These are phyloP conservation scores for Porites rus DNA, from an alignment of 92 coral and sea anemone species.

Conservation along the genomic window DNA sequence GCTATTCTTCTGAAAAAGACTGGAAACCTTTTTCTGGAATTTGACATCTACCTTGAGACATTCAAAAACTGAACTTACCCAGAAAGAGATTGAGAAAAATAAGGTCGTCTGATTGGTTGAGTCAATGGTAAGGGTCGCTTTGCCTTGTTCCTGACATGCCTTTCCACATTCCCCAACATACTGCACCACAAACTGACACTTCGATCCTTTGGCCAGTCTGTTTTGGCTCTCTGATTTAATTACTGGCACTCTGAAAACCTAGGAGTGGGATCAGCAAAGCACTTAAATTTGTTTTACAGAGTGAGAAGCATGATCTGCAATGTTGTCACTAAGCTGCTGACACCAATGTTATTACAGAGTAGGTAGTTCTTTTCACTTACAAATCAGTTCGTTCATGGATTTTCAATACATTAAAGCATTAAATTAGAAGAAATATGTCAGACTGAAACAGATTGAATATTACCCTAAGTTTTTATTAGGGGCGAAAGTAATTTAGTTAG, in stretches of 20 bases:
- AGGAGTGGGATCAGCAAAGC: neutral
- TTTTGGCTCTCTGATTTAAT: slow-evolving; percentile 14
- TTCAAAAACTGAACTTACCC: slow-evolving; percentile 1
- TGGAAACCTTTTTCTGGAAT: neutral
- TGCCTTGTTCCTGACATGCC: slow-evolving; percentile 25
- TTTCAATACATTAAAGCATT: too few relatives aligned
- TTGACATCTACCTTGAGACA: neutral
- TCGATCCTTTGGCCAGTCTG: slow-evolving; percentile 20
- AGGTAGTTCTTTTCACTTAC: too few relatives aligned
- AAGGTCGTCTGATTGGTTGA: neutral
- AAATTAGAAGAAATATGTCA: too few relatives aligned
- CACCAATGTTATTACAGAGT: too few relatives aligned
- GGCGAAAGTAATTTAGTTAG: too few relatives aligned
- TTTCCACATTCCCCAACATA: slow-evolving; percentile 1
- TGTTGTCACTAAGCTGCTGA: too few relatives aligned
- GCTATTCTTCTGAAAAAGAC: too few relatives aligned
- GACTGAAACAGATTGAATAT: too few relatives aligned
- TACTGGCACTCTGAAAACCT: neutral
- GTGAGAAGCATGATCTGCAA: too few relatives aligned
- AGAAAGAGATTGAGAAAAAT: slow-evolving; percentile 9
- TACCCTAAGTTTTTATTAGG: too few relatives aligned
- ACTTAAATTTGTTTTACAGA: neutral
- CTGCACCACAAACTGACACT: slow-evolving; percentile 3
- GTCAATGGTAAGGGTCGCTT: slow-evolving; percentile 5
- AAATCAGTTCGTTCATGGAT: too few relatives aligned